A percentile compares a stretch with the other conserved stretches of the same genome.
These are phyloP conservation scores for Suricata suricatta DNA, from an alignment of 2,113 vertebrate species.

Conservation along the genomic window DNA sequence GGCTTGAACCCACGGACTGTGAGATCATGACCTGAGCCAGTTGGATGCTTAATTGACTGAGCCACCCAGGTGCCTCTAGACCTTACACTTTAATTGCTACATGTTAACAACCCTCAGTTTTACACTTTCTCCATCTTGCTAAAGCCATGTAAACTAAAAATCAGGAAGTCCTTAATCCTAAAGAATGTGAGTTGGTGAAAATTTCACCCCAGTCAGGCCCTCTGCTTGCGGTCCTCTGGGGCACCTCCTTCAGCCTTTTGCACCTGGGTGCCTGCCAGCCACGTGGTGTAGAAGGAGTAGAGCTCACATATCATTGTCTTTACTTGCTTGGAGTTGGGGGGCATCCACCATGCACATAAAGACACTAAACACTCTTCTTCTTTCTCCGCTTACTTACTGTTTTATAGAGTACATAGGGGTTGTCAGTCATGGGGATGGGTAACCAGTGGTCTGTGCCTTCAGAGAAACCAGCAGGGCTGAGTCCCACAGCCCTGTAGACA, in stretches of 20 bases:
- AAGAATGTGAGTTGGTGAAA: background rate
- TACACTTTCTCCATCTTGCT: background rate
- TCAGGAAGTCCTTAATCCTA: background rate
- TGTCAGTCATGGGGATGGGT: background rate
- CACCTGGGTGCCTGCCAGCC: background rate
- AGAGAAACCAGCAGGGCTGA: background rate
- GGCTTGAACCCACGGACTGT: no score
- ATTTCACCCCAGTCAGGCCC: background rate
- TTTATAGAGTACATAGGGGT: background rate
- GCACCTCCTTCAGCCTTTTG: background rate
- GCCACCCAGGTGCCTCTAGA: background rate
- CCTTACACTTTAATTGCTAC: background rate
- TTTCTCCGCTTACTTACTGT: background rate
- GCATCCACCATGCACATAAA: background rate
- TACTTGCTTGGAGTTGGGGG: no score
- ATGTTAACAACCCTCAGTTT: background rate
- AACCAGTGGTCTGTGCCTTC: background rate
- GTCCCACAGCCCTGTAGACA: background rate
- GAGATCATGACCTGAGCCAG: no score
- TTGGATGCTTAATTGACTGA: no score
- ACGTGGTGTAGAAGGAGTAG: background rate
- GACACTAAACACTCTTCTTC: background rate
- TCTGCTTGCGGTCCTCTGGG: accelerated
- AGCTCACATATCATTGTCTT: background rate
- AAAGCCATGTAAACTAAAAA: background rate